phyloP scores from a whole-genome alignment of 64 coral and sea anemone genomes.

The Montipora sp. region DNA sequence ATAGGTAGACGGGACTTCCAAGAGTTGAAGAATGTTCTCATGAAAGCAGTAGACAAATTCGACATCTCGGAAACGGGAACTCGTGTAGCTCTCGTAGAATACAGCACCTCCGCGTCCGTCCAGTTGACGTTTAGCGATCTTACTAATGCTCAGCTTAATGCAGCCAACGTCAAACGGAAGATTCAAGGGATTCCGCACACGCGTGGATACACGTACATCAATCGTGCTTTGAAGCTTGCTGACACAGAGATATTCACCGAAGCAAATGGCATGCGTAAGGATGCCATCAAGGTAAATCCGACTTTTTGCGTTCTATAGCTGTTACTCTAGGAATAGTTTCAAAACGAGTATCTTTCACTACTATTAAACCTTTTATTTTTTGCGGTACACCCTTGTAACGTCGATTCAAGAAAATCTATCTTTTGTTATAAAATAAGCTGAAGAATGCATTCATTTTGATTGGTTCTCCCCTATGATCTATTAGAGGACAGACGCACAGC shows the following conservation, averaged over 20 bases:
- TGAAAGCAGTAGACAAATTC: slow-evolving; percentile 4
- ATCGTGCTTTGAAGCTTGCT: slow-evolving; percentile 13
- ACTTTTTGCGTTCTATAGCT: not conserved
- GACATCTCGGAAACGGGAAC: slow-evolving; percentile 33
- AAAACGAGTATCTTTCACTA: no score
- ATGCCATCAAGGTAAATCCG: slow-evolving; percentile 11
- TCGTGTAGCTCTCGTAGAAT: slow-evolving; percentile 24
- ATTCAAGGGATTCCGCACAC: not conserved
- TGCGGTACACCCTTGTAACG: no score
- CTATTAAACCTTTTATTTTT: no score
- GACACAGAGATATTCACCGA: not conserved
- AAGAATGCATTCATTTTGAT: no score
- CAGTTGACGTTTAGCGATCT: slow-evolving; percentile 8
- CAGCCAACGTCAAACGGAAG: slow-evolving; percentile 30
- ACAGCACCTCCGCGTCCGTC: not conserved
- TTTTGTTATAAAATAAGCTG: no score
- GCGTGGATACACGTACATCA: slow-evolving; percentile 29
- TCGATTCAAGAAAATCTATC: no score
- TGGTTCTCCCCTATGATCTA: no score
- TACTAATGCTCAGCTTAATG: not conserved
- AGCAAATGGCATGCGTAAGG: slow-evolving; percentile 15
- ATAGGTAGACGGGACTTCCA: not conserved
- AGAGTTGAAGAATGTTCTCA: not conserved
- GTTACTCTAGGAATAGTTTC: no score
- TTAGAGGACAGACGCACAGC: no score